Percentiles rank a stretch among this genome's conserved stretches.
These are phyloP conservation scores for Hypomecis atomaria DNA, from an alignment of 2,888 invertebrate species.

Conservation along the genomic window DNA sequence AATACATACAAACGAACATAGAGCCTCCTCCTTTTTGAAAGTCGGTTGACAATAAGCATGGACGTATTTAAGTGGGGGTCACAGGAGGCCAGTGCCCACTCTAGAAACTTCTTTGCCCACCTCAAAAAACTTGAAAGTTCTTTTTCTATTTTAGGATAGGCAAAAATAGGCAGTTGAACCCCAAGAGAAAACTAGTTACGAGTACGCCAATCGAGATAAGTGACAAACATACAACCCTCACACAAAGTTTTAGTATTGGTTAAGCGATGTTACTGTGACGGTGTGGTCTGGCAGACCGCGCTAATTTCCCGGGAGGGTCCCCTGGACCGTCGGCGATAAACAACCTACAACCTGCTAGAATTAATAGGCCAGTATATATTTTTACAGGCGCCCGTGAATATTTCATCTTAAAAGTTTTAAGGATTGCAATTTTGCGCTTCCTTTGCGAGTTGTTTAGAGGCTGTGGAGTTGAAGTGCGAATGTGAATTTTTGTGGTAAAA, in stretches of 20 bases:
- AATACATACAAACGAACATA: no score
- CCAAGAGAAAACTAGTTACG: no score
- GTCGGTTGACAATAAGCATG: no score
- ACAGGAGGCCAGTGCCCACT: no score
- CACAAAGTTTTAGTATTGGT: neutral
- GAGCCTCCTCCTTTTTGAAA: no score
- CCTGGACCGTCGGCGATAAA: conserved; percentile 24
- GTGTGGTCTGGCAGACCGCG: conserved; percentile 15
- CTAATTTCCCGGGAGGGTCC: conserved; percentile 34
- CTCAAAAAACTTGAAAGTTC: no score
- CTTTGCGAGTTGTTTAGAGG: neutral
- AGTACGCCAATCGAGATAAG: neutral
- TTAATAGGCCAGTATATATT: conserved; percentile 37
- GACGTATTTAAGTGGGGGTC: no score
- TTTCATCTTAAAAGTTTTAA: conserved; percentile 31
- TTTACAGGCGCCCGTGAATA: conserved; percentile 28
- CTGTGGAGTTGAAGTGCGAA: neutral
- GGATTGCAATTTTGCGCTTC: conserved; percentile 6
- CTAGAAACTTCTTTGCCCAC: no score
- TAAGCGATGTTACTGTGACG: conserved; percentile 21
- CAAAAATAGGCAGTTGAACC: no score
- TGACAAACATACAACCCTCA: neutral
- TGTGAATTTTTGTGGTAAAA: neutral
- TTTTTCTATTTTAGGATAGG: no score
- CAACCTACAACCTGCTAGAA: conserved; percentile 29